phyloP scores from a whole-genome alignment of 2,888 invertebrate species.

The Vesta saturnalis region DNA sequence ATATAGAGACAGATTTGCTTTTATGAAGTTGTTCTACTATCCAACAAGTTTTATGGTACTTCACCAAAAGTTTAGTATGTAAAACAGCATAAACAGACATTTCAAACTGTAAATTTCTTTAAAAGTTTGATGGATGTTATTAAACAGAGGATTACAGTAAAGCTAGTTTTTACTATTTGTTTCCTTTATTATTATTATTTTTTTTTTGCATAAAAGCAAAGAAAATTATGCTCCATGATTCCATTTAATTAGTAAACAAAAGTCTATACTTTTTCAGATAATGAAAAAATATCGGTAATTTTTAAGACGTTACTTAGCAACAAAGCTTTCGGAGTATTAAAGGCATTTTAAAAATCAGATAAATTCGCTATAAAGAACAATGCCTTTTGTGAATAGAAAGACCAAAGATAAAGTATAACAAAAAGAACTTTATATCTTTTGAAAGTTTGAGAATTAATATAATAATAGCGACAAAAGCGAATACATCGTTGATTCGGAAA shows the following conservation, averaged over 20 bases:
- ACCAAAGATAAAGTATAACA: slow-evolving; percentile 4
- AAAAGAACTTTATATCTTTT: slow-evolving; percentile 10
- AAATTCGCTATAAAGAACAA: slow-evolving; percentile 2
- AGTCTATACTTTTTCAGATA: neutral
- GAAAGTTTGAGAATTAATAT: slow-evolving; percentile 11
- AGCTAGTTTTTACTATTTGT: too few species aligned
- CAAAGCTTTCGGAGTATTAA: neutral
- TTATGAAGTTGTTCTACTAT: too few species aligned
- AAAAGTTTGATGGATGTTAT: neutral
- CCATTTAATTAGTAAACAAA: slow-evolving; percentile 2
- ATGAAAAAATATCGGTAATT: neutral
- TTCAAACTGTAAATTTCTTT: neutral
- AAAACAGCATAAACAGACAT: neutral
- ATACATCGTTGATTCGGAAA: slow-evolving; percentile 9
- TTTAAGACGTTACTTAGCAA: neutral
- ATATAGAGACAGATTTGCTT: too few species aligned
- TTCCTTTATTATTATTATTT: too few species aligned
- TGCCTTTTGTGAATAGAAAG: neutral
- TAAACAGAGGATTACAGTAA: too few species aligned
- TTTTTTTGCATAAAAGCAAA: too few species aligned
- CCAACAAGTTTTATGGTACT: too few species aligned
- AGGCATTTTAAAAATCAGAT: slow-evolving; percentile 6
- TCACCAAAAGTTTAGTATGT: too few species aligned
- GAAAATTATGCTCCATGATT: neutral
- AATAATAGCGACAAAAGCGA: slow-evolving; percentile 1